These are phyloP conservation scores for Clavelina lepadiformis DNA, from an alignment of 23 tunicate species.

Conservation along the genomic window DNA sequence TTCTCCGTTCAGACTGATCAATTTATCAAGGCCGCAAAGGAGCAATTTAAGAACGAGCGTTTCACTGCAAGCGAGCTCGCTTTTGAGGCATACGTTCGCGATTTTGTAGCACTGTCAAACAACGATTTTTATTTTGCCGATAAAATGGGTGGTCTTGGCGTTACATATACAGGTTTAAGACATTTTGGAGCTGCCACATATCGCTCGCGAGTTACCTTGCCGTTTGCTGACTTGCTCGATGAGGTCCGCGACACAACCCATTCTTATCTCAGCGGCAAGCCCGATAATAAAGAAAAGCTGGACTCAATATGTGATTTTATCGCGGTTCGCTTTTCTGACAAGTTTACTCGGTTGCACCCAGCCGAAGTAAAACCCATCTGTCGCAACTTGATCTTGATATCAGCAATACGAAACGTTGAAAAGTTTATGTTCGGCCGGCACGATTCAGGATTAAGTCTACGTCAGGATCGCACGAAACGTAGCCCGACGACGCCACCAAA, in stretches of 20 bases:
- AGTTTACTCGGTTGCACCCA: slow-evolving; percentile 7
- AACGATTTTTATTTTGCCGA: slow-evolving; percentile 22
- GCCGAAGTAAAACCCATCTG: slow-evolving; percentile 20
- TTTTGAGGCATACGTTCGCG: slow-evolving; percentile 49
- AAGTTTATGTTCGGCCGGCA: slow-evolving; percentile 42
- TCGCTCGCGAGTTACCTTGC: background rate
- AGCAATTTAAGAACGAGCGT: slow-evolving; percentile 21
- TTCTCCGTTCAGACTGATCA: slow-evolving; percentile 28
- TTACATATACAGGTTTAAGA: slow-evolving; percentile 12
- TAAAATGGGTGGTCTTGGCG: slow-evolving; percentile 34
- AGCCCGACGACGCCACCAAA: no score
- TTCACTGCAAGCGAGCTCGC: slow-evolving; percentile 55
- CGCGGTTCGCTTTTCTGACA: background rate
- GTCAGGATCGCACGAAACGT: background rate
- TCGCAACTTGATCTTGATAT: slow-evolving; percentile 19
- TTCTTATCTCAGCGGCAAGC: slow-evolving; percentile 7
- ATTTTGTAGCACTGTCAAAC: slow-evolving; percentile 19
- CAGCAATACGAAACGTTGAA: slow-evolving; percentile 34
- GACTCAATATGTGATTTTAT: slow-evolving; percentile 11
- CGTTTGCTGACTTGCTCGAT: slow-evolving; percentile 14
- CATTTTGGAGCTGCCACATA: background rate
- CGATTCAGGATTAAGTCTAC: no score
- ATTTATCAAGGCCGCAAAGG: slow-evolving; percentile 16
- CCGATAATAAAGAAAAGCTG: slow-evolving; percentile 12
- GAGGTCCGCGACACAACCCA: slow-evolving; percentile 2